phyloP scores from a whole-genome alignment of 2,888 invertebrate species.

The Papilio elwesi region DNA sequence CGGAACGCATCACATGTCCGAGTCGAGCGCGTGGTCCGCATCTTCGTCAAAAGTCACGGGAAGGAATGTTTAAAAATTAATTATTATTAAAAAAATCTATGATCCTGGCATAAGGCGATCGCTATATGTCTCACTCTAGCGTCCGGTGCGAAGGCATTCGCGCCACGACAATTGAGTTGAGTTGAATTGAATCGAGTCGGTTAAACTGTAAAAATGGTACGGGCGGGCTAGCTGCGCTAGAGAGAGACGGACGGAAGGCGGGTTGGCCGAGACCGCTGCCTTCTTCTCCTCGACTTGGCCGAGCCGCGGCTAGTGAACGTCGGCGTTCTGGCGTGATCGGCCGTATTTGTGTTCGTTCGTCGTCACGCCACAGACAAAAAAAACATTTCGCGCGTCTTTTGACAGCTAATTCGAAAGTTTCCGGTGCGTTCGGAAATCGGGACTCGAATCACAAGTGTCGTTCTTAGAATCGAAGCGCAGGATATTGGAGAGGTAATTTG shows the following conservation, averaged over 20 bases:
- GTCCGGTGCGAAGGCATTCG: slow-evolving; percentile 81
- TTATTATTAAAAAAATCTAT: slow-evolving; percentile 53
- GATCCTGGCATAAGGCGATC: slow-evolving; percentile 63
- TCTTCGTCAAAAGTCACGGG: slow-evolving; percentile 42
- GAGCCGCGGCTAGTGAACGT: slow-evolving; percentile 82
- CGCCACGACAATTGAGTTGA: slow-evolving; percentile 84
- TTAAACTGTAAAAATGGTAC: slow-evolving; percentile 82
- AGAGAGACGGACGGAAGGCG: slow-evolving; percentile 83
- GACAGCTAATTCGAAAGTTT: slow-evolving; percentile 72
- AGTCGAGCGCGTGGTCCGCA: slow-evolving; percentile 46
- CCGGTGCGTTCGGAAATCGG: slow-evolving; percentile 64
- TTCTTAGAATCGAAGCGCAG: slow-evolving; percentile 47
- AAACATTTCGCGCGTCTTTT: slow-evolving; percentile 79
- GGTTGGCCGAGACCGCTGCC: slow-evolving; percentile 82
- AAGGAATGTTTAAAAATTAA: slow-evolving; percentile 45
- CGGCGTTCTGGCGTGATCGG: slow-evolving; percentile 79
- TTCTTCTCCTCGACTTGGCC: slow-evolving; percentile 83
- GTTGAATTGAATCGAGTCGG: slow-evolving; percentile 84
- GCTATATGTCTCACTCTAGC: slow-evolving; percentile 81
- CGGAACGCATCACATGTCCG: slow-evolving; percentile 65
- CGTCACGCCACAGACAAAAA: slow-evolving; percentile 67
- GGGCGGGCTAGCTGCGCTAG: slow-evolving; percentile 78
- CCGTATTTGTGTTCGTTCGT: slow-evolving; percentile 65
- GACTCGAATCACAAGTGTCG: slow-evolving; percentile 59
- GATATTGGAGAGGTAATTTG: slow-evolving; percentile 61